These are phyloP conservation scores for Rambutsinella grinnellia DNA, from an alignment of 2,888 invertebrate species.

Conservation along the genomic window DNA sequence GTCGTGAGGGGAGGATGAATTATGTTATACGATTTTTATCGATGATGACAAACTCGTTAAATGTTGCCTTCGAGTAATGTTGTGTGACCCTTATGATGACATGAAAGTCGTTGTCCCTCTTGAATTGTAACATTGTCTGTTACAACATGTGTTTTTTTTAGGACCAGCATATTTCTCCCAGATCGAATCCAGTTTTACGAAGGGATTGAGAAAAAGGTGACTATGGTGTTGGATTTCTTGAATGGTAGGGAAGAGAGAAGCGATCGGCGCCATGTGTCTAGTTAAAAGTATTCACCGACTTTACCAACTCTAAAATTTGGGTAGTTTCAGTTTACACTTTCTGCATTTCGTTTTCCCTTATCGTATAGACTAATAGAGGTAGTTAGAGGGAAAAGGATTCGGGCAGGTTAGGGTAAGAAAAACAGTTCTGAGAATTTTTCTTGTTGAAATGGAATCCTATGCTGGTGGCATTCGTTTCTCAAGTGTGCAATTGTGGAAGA, in stretches of 20 bases:
- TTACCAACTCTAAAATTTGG: no score
- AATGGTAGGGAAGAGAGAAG: slow-evolving; percentile 29
- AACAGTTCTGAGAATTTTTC: slow-evolving; percentile 44
- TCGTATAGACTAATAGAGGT: no score
- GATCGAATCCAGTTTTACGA: no score
- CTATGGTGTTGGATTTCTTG: slow-evolving; percentile 48
- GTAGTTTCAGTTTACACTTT: slow-evolving; percentile 43
- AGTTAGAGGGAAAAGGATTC: slow-evolving; percentile 12
- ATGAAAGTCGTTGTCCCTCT: no score
- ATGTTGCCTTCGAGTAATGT: no score
- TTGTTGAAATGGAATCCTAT: slow-evolving; percentile 46
- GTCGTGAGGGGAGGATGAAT: no score
- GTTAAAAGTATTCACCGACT: slow-evolving; percentile 6
- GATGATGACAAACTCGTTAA: no score
- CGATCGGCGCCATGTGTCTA: slow-evolving; percentile 51
- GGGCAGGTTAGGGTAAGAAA: slow-evolving; percentile 42
- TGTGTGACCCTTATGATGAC: background rate
- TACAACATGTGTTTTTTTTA: no score
- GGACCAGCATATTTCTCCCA: no score
- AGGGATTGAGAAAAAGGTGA: slow-evolving; percentile 22
- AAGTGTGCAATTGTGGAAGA: no score
- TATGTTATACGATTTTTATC: no score
- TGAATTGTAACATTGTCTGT: no score
- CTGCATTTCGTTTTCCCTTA: slow-evolving; percentile 20
- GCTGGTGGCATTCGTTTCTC: slow-evolving; percentile 40